A percentile compares a stretch with the other conserved stretches of the same genome.
phyloP scores from a whole-genome alignment of 2,888 invertebrate genomes.

The Polydrusus pterygomalis region DNA sequence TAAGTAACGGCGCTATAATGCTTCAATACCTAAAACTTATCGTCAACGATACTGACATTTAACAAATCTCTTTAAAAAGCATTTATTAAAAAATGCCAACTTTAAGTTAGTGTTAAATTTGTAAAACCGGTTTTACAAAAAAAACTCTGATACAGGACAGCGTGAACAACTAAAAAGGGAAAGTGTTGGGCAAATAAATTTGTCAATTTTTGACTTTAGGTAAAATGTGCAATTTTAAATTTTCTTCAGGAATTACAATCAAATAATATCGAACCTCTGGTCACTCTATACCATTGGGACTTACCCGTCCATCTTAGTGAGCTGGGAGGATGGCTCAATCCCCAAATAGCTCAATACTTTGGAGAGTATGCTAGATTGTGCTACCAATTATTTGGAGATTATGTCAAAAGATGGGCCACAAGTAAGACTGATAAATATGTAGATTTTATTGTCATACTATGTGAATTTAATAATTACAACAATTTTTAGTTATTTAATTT shows the following conservation, averaged over 20 bases:
- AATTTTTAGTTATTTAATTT: constrained; percentile 6
- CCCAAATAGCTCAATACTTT: constrained; percentile 47
- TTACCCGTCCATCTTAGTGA: constrained; percentile 72
- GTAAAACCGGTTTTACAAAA: no score
- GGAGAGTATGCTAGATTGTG: constrained; percentile 46
- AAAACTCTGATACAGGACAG: no score
- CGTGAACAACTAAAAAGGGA: no score
- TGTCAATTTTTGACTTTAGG: neutral
- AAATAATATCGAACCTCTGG: constrained; percentile 74
- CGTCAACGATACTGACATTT: no score
- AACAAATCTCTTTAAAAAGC: no score
- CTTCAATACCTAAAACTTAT: no score
- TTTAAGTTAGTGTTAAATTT: no score
- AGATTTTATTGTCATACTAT: no score
- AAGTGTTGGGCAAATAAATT: no score
- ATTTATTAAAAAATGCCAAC: no score
- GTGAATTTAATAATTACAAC: no score
- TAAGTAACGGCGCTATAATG: no score
- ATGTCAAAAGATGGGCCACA: constrained; percentile 45
- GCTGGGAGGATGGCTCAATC: constrained; percentile 50
- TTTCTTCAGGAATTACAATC: constrained; percentile 67
- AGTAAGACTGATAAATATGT: constrained; percentile 15
- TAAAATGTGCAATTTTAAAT: neutral
- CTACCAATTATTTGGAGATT: constrained; percentile 36
- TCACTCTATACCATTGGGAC: constrained; percentile 76